Percentiles rank a stretch among this genome's conserved stretches.
Evolutionary conservation across 2,113 vertebrate genomes (phyloP).

Genomic region (Falco punctatus): DNA sequence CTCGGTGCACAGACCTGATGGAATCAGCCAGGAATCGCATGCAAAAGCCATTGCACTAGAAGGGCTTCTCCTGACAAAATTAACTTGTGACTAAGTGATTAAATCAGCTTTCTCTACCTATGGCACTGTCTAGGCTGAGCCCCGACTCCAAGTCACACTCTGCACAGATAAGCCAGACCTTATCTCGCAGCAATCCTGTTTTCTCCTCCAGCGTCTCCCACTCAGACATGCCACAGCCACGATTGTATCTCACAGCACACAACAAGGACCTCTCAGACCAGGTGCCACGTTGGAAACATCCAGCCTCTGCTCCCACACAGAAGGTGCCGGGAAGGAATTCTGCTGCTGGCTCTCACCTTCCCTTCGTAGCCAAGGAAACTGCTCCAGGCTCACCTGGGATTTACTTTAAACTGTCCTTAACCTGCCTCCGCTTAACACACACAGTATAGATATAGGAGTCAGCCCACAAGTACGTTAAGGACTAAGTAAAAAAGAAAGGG

Average conservation of each 20-base stretch:
- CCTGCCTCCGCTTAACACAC: neutral
- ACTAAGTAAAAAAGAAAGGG: neutral
- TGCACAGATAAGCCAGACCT: neutral
- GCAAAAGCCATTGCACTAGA: neutral
- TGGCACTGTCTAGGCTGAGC: neutral
- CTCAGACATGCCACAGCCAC: neutral
- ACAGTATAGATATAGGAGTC: rapidly evolving
- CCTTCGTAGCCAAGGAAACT: no score
- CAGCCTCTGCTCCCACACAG: no score
- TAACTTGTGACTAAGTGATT: neutral
- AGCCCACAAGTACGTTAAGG: neutral
- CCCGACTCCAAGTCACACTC: neutral
- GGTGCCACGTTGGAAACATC: neutral
- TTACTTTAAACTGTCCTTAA: neutral
- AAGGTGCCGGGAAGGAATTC: no score
- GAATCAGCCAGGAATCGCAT: neutral
- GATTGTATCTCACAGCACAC: neutral
- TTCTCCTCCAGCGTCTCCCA: neutral
- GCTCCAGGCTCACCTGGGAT: neutral
- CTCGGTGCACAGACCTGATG: rapidly evolving
- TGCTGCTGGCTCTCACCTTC: no score
- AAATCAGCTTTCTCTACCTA: neutral
- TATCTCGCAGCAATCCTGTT: neutral
- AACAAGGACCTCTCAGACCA: neutral
- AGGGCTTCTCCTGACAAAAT: neutral